A percentile compares a stretch with the other conserved stretches of the same genome.
phyloP scores from a whole-genome alignment of 2,113 vertebrate genomes.

The Austrofundulus limnaeus region DNA sequence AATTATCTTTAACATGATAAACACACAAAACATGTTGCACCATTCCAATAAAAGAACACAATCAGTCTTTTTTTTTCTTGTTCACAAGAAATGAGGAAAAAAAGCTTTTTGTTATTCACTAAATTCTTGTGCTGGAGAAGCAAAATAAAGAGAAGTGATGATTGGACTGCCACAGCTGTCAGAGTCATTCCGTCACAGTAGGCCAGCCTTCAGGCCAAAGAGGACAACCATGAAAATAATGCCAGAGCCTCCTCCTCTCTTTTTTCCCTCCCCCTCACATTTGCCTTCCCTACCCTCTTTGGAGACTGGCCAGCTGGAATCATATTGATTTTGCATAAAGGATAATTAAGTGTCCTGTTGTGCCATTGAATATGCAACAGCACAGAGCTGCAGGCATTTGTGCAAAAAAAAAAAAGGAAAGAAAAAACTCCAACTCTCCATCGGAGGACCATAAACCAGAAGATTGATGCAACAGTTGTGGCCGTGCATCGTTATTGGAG shows the following conservation, averaged over 20 bases:
- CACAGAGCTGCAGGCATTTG: constrained; percentile 31
- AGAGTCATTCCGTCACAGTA: constrained; percentile 63
- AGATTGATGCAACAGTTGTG: constrained; percentile 30
- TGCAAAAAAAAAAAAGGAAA: no score
- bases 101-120: background rate
- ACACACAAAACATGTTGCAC: background rate
- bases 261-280: constrained; percentile 5
- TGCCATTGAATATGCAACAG: constrained; percentile 55
- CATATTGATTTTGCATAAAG: constrained; percentile 72
- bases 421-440: constrained; percentile 42
- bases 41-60: background rate
- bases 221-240: constrained; percentile 67
- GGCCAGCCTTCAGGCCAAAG: constrained; percentile 26
- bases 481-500: constrained; percentile 24
- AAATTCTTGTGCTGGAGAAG: background rate
- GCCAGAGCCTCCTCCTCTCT: background rate
- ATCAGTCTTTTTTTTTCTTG: background rate
- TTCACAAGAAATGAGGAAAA: background rate
- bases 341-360: constrained; percentile 68
- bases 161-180: constrained; percentile 63
- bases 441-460: constrained; percentile 44
- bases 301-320: constrained; percentile 35
- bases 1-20: background rate
- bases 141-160: constrained; percentile 39
- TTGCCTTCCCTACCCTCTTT: constrained; percentile 13